Evolutionary conservation across 2,113 vertebrate species (phyloP), one percentile per base, ranked within the genome.

Genomic region (Lycaon pictus): DNA sequence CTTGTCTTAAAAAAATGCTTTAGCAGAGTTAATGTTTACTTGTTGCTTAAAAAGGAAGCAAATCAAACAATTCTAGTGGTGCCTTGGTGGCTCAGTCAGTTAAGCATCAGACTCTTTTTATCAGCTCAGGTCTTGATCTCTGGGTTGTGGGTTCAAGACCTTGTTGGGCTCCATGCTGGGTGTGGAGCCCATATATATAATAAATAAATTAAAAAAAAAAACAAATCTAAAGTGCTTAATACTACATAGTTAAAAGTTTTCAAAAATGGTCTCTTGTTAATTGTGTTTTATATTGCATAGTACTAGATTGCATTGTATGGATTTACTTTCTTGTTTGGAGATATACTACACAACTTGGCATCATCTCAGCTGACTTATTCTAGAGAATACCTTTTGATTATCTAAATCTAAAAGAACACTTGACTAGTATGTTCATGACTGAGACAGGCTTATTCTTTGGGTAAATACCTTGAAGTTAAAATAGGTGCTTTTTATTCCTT

Each of bases 41-140:
- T 95, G 27, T 88, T 84, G 60, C 67, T 95, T 82, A 48, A 88
- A 90, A 92, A 88, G 67, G 37, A 90, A 97, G 11, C 27, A 83
- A 95, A 65, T 82, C 62, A 69, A 51, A 90, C 86, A 43, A 90
- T 87, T 94, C 20, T 15, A 17, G 32, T 1, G 17, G 67, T 19
- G 16, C 67, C 67, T 69, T 17, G 67, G 67, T 35, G 67, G 67
- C 32, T 19, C 17, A 69, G 67, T 69, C 22, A 16, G 67, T 35
- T 69, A 69, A 69, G 17, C 8, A 35, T 69, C 32, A 20, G 67
- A n/a, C 32, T 69, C 65, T 16, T 67, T 67, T 67, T 67, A 67
- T 69, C 67, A 35, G 67, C 67, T 69, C 32, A n/a, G 67, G 67
- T 69, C 17, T 69, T 69, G 32, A 69, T 69, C 67, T 69, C 8